phyloP scores from a whole-genome alignment of 2,888 invertebrate species.

The Sipha maydis region DNA sequence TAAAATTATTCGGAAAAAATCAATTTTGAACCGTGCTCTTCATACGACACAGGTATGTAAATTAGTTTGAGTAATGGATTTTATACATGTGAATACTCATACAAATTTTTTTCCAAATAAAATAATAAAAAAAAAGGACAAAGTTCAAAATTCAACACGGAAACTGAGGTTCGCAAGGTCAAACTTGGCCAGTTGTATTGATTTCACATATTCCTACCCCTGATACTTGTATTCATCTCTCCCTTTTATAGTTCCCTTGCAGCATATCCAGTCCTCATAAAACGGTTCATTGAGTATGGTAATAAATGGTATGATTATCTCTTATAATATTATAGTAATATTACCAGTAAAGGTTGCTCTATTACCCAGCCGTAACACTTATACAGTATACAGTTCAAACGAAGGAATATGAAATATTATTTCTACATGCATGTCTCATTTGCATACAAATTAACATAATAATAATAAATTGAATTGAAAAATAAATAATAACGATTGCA shows the following conservation, averaged over 20 bases:
- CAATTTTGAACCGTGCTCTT: not conserved
- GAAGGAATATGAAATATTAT: not conserved
- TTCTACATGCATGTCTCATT: too few relatives aligned
- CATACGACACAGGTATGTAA: not conserved
- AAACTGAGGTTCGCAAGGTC: not conserved
- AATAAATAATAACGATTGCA: too few relatives aligned
- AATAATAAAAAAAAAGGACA: not conserved
- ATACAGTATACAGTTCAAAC: not conserved
- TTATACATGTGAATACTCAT: not conserved
- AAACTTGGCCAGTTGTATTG: constrained; percentile 39
- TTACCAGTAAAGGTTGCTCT: not conserved
- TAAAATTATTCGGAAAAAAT: not conserved
- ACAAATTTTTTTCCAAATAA: not conserved
- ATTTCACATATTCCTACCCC: constrained; percentile 30
- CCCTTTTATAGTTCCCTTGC: not conserved
- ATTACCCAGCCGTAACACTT: constrained; percentile 9
- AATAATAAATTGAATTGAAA: too few relatives aligned
- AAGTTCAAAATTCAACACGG: not conserved
- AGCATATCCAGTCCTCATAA: not conserved
- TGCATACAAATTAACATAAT: too few relatives aligned
- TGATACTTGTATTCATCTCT: not conserved
- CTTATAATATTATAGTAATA: constrained; percentile 4
- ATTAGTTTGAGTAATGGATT: not conserved
- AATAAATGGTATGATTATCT: constrained; percentile 16
- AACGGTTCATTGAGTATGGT: constrained; percentile 50